Evolutionary conservation across 2,797 vertebrate genomes (phyloP).

Genomic region (Enteromius fasciolatus): DNA sequence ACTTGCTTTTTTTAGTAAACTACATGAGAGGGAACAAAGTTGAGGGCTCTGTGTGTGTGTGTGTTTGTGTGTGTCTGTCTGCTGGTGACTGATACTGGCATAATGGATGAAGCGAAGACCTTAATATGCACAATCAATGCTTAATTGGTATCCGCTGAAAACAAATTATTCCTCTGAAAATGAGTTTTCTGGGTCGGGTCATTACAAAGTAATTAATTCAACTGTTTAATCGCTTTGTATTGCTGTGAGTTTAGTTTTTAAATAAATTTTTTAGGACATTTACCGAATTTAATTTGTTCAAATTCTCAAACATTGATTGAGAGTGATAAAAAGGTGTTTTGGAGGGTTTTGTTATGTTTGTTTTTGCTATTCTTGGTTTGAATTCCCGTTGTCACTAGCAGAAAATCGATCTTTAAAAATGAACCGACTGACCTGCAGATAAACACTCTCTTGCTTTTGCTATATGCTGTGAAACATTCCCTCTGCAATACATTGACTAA

Average conservation of each 20-base stretch:
- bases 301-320: conserved; percentile 23
- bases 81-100: conserved; percentile 37
- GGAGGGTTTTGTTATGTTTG: background rate
- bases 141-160: conserved; percentile 53
- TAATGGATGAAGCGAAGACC: conserved; percentile 45
- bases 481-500: background rate
- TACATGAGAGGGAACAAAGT: background rate
- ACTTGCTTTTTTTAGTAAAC: background rate
- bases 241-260: conserved; percentile 31
- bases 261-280: conserved; percentile 12
- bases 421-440: background rate
- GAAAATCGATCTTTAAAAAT: conserved; percentile 22
- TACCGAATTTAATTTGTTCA: background rate
- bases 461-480: background rate
- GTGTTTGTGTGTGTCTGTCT: conserved; percentile 33
- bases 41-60: conserved; percentile 2
- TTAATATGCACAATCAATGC: conserved; percentile 56
- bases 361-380: background rate
- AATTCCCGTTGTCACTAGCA: background rate
- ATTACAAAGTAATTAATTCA: conserved; percentile 55
- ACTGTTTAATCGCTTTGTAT: conserved; percentile 49
- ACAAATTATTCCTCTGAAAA: conserved; percentile 53
- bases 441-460: background rate
- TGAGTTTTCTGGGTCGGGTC: conserved; percentile 52
- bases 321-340: conserved; percentile 24